Evolutionary conservation across 2,888 invertebrate species (phyloP).

Genomic region (Latrodectus elegans): DNA sequence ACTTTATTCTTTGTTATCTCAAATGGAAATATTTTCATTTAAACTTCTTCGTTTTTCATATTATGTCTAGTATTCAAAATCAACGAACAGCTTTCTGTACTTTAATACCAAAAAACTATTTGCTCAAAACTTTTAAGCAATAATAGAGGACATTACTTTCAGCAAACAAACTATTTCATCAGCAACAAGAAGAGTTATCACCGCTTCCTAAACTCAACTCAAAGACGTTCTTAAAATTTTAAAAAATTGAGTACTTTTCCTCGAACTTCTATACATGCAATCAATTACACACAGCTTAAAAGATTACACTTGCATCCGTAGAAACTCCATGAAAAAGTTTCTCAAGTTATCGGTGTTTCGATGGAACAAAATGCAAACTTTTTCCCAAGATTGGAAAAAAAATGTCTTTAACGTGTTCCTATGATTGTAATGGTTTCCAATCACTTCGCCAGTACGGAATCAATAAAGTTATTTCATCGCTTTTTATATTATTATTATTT

Average conservation of each 20-base stretch:
- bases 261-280: not conserved
- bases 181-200: no score
- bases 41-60: no score
- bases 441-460: conserved; percentile 39
- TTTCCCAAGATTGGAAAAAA: not conserved
- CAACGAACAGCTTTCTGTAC: no score
- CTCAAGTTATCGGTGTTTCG: not conserved
- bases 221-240: not conserved
- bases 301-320: not conserved
- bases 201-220: not conserved
- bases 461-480: conserved; percentile 39
- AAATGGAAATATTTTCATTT: no score
- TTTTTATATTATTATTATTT: conserved; percentile 3
- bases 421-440: conserved; percentile 18
- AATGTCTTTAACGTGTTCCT: not conserved
- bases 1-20: no score
- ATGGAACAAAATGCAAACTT: not conserved
- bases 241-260: not conserved
- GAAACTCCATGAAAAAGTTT: not conserved
- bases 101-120: no score
- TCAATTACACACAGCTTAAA: not conserved
- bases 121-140: no score
- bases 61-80: no score
- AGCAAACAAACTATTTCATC: no score
- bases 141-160: no score